These are phyloP conservation scores for Lithophane socia DNA, from an alignment of 2,888 invertebrate genomes.

Conservation along the genomic window DNA sequence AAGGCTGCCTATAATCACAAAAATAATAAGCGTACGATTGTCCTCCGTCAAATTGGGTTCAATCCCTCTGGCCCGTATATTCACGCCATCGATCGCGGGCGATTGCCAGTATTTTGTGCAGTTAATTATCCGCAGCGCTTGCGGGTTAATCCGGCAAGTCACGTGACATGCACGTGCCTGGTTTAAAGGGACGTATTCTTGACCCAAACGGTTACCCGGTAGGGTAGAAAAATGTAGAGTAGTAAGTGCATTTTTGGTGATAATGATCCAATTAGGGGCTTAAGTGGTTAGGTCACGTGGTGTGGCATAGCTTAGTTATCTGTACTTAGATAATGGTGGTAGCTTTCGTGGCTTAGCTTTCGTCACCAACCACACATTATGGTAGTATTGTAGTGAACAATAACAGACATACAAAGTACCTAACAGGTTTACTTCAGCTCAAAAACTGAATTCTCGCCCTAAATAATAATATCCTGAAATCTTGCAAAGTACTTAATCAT, in stretches of 20 bases:
- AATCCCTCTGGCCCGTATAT: conserved; percentile 67
- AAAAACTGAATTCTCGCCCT: not conserved
- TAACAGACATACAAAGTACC: not conserved
- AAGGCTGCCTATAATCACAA: conserved; percentile 47
- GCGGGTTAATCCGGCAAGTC: conserved; percentile 86
- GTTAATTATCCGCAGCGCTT: conserved; percentile 88
- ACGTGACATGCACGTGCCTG: conserved; percentile 88
- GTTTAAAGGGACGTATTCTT: conserved; percentile 76
- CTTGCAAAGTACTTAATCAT: not conserved
- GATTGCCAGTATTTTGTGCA: conserved; percentile 86
- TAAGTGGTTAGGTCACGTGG: conserved; percentile 53
- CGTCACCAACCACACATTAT: not conserved
- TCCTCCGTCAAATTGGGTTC: conserved; percentile 72
- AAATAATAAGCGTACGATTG: conserved; percentile 59
- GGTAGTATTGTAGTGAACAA: not conserved
- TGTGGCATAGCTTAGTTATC: conserved; percentile 52
- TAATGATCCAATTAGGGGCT: conserved; percentile 64
- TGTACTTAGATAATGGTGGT: conserved; percentile 11
- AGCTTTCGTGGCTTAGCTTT: conserved; percentile 23
- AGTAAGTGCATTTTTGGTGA: conserved; percentile 58
- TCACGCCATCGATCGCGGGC: conserved; percentile 79
- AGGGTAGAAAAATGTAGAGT: conserved; percentile 49
- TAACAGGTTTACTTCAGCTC: not conserved
- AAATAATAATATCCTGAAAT: too few relatives aligned
- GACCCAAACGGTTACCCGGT: conserved; percentile 67